phyloP scores from a whole-genome alignment of 2,797 vertebrate species.

The Amblyopsis hoosieri region DNA sequence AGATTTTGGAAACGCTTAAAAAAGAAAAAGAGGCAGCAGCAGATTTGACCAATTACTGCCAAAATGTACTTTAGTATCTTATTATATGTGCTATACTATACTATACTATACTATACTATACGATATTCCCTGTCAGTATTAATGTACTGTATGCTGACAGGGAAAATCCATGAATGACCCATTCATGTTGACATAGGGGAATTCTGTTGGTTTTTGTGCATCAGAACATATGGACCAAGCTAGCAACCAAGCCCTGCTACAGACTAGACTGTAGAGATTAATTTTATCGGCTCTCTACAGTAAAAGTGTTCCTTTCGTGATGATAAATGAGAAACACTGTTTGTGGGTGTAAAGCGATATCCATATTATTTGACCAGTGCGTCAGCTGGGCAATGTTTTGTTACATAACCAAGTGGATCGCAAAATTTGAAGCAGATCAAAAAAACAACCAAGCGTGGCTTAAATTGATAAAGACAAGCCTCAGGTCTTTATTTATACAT shows the following conservation, averaged over 20 bases:
- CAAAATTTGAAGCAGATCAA: too few relatives aligned
- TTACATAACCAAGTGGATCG: slow-evolving; percentile 29
- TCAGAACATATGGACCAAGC: neutral
- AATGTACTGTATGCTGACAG: too few relatives aligned
- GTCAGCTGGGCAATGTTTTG: neutral
- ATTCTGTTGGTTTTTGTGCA: slow-evolving; percentile 1
- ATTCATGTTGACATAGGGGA: neutral
- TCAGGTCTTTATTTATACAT: too few relatives aligned
- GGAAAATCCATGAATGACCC: neutral
- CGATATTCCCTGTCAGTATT: too few relatives aligned
- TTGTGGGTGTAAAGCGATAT: slow-evolving; percentile 22
- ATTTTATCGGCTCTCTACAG: too few relatives aligned
- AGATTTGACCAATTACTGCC: neutral
- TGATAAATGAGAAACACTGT: slow-evolving; percentile 2
- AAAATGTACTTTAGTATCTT: neutral
- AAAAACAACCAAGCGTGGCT: too few relatives aligned
- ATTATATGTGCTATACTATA: neutral
- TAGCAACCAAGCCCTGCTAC: neutral
- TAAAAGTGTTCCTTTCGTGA: slow-evolving; percentile 9
- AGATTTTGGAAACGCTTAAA: neutral
- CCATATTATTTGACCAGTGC: slow-evolving; percentile 6
- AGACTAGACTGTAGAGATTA: too few relatives aligned
- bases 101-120: too few relatives aligned
- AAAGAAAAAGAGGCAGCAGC: slow-evolving; percentile 7
- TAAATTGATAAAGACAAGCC: too few relatives aligned